Evolutionary conservation across 2,888 invertebrate species (phyloP).

Genomic region (Autographa pulchrina): DNA sequence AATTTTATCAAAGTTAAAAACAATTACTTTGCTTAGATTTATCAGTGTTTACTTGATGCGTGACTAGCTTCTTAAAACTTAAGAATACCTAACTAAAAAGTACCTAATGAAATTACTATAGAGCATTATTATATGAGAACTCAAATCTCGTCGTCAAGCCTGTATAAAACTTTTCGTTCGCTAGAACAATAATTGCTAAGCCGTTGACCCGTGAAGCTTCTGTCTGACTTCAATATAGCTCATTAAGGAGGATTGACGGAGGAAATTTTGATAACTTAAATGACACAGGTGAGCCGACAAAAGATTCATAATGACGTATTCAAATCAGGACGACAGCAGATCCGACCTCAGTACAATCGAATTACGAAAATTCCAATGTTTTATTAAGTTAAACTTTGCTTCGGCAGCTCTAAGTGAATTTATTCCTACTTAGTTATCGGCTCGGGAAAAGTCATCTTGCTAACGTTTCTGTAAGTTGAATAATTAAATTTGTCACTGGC

Average conservation of each 20-base stretch:
- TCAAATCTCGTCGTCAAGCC: conserved; percentile 2
- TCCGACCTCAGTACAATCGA: conserved; percentile 83
- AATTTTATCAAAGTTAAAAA: conserved; percentile 52
- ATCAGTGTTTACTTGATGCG: conserved; percentile 37
- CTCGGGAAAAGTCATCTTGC: conserved; percentile 87
- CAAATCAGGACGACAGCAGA: conserved; percentile 79
- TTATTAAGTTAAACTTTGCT: conserved; percentile 89
- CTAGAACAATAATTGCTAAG: not conserved
- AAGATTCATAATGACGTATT: conserved; percentile 85
- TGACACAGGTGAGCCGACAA: conserved; percentile 68
- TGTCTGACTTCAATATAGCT: conserved; percentile 6
- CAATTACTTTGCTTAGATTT: conserved; percentile 52
- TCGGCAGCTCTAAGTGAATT: conserved; percentile 88
- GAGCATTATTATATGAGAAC: conserved; percentile 4
- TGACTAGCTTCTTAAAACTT: conserved; percentile 29
- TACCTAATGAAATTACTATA: not conserved
- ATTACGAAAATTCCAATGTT: conserved; percentile 88
- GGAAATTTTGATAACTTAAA: conserved; percentile 42
- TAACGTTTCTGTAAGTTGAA: conserved; percentile 89
- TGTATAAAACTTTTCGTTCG: not conserved
- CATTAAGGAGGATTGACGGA: conserved; percentile 11
- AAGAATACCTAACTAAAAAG: not conserved
- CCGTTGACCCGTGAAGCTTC: conserved; percentile 1
- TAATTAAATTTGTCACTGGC: conserved; percentile 88
- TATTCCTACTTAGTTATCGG: conserved; percentile 89